phyloP scores from a whole-genome alignment of 2,797 vertebrate species.

The Pteronotus mesoamericanus region DNA sequence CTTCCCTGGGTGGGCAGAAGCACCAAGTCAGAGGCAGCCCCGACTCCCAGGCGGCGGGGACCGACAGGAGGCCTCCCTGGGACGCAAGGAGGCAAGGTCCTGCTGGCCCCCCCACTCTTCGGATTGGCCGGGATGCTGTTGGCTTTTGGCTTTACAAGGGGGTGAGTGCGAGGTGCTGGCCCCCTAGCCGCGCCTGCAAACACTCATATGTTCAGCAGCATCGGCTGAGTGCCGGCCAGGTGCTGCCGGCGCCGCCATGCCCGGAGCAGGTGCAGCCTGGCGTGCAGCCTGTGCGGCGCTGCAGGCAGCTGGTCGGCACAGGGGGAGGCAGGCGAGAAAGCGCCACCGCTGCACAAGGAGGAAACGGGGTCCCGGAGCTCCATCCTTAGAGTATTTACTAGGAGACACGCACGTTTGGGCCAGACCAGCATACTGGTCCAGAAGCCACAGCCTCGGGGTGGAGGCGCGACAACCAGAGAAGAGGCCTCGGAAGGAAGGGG shows the following conservation, averaged over 20 bases:
- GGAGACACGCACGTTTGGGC: background rate
- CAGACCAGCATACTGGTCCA: background rate
- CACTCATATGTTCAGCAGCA: too few species aligned
- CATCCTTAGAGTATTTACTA: background rate
- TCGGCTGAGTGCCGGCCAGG: background rate
- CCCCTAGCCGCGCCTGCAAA: too few species aligned
- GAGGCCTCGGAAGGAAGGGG: background rate
- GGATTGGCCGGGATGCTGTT: background rate
- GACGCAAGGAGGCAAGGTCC: accelerated
- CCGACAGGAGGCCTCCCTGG: background rate
- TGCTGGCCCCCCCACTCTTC: background rate
- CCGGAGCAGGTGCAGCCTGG: background rate
- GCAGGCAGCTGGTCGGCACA: background rate
- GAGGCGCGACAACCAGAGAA: background rate
- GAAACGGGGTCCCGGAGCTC: background rate
- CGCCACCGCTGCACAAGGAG: background rate
- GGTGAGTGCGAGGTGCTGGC: background rate
- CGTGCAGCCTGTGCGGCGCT: background rate
- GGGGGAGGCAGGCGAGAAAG: background rate
- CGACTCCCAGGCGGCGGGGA: background rate
- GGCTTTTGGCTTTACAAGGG: background rate
- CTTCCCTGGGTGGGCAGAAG: constrained; percentile 82
- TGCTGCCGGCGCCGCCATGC: background rate
- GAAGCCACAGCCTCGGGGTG: background rate
- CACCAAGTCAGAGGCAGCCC: background rate